phyloP scores from a whole-genome alignment of 2,113 vertebrate species.

The Carlito syrichta region DNA sequence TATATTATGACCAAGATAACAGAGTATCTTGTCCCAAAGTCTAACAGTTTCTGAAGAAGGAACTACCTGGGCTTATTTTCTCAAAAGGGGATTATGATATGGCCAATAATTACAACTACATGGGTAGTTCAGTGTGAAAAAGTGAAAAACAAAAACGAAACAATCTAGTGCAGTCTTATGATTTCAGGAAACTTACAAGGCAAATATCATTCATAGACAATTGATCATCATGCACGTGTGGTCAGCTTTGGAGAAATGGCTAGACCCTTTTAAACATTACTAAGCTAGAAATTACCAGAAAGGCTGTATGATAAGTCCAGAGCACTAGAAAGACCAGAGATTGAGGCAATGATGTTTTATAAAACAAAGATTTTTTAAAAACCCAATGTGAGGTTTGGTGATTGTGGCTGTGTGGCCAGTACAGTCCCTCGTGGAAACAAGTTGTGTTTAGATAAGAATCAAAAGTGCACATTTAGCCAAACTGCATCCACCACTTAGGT shows the following conservation, averaged over 20 bases:
- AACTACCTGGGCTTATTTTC: neutral
- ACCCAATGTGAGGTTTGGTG: neutral
- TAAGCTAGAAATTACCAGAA: neutral
- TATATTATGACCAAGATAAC: neutral
- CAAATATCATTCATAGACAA: neutral
- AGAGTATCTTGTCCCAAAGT: neutral
- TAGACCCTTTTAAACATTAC: neutral
- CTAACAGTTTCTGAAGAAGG: neutral
- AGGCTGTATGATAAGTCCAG: neutral
- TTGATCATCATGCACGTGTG: neutral
- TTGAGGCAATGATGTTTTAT: neutral
- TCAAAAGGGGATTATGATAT: neutral
- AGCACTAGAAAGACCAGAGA: neutral
- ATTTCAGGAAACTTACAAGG: neutral
- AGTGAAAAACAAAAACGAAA: neutral
- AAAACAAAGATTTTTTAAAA: neutral
- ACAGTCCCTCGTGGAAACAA: neutral
- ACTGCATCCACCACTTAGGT: neutral
- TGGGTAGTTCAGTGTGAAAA: neutral
- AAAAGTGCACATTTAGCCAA: neutral
- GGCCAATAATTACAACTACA: neutral
- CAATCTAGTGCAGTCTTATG: neutral
- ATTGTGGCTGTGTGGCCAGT: neutral
- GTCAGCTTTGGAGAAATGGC: neutral
- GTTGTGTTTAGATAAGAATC: neutral